Evolutionary conservation across 2,888 invertebrate genomes (phyloP), one percentile per base, ranked within the genome.

Genomic region (Ryuthela nishihirai): DNA sequence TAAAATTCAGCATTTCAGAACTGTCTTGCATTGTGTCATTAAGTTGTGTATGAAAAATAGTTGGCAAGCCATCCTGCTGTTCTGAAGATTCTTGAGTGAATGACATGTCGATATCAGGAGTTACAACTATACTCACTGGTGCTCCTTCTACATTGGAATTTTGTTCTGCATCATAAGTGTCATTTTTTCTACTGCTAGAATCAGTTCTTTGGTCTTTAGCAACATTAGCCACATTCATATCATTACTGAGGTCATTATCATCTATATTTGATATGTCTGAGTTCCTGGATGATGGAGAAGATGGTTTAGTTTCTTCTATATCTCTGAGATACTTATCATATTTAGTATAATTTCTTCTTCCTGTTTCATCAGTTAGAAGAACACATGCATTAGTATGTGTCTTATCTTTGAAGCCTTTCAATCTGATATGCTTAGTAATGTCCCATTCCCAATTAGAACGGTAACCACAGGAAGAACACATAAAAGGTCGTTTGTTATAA

Each of bases 391-490:
- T 68, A 44, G 87, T 46, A 74, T 92, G 92, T 43, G 83, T 84
- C 45, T 85, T 84, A 76, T 90, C 91, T 64, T 89, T 81, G 34
- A 64, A 54, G 20, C 86, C 86, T 78, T 91, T 92, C 69, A 92
- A 78, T 70, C 90, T 86, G 65, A 95, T 93, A 74, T 97, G 97
- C 74, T 95, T 91, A 23, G 91, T 90, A 60, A 95, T 91, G 76
- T 95, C 95, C 89, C 93, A 94, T 65, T 93, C 83, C 93, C 94
- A 95, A 73, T 95, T 95, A 24, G 93, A 93, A 68, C 90, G 85
- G 72, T 93, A 91, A 48, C 88, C 85, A 77, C 95, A 97, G 15
- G 89, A 79, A 1, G 94, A 93, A 76, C 97, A 97, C 75, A 93
- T 90, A 74, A 93, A 97, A 1, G 94, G 94, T 72, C 92, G 90